A percentile compares a stretch with the other conserved stretches of the same genome.
Conservation (phyloP, 2,888 invertebrate genomes). For the Trissoscelio sp. region DNA sequence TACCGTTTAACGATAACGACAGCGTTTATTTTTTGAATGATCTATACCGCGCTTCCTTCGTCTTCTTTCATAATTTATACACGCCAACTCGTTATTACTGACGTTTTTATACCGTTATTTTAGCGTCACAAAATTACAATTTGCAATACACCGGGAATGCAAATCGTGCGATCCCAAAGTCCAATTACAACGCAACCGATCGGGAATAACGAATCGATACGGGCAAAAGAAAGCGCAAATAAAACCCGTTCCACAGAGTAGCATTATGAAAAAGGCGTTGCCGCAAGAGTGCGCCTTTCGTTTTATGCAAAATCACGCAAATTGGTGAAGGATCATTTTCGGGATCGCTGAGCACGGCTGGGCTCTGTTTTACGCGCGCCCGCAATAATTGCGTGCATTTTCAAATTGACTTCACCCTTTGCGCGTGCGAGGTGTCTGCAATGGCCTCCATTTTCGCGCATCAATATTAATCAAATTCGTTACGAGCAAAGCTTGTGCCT, state of each 20-base stretch:
- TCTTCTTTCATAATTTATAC: not conserved
- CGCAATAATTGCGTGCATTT: slow-evolving; percentile 32
- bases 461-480: slow-evolving; percentile 57
- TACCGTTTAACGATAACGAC: slow-evolving; percentile 10
- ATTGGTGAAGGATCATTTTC: slow-evolving; percentile 45
- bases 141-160: slow-evolving; percentile 13
- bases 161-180: slow-evolving; percentile 9
- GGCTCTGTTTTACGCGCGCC: slow-evolving; percentile 1
- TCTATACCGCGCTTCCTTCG: not conserved
- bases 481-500: slow-evolving; percentile 34
- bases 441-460: slow-evolving; percentile 11
- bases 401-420: slow-evolving; percentile 28
- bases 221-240: slow-evolving; percentile 3
- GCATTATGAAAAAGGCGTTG: not conserved
- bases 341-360: slow-evolving; percentile 8
- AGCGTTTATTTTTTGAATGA: slow-evolving; percentile 16
- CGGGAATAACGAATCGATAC: slow-evolving; percentile 10
- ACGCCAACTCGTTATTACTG: not conserved
- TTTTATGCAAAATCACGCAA: slow-evolving; percentile 3
- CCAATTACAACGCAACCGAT: slow-evolving; percentile 20
- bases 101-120: slow-evolving; percentile 18
- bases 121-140: not conserved
- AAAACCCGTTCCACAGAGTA: not conserved
- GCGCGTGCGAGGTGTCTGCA: slow-evolving; percentile 6
- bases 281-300: not conserved